These are phyloP conservation scores for Centroberyx gerrardi DNA, from an alignment of 2,797 vertebrate genomes.

Conservation along the genomic window DNA sequence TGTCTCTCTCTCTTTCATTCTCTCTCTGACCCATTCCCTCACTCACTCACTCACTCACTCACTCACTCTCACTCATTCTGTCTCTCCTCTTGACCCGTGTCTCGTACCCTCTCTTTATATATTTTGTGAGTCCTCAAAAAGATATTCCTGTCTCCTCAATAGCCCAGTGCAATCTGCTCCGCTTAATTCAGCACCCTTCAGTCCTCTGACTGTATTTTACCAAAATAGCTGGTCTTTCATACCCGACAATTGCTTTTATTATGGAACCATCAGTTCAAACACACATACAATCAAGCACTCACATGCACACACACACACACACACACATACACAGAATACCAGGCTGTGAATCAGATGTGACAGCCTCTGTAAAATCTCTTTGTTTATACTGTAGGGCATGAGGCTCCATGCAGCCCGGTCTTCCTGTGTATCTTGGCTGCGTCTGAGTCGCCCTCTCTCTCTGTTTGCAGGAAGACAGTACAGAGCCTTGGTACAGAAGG, in stretches of 20 bases:
- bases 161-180: not conserved
- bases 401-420: conserved; percentile 33
- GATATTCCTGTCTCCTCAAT: not conserved
- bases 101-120: not conserved
- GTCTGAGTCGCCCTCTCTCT: conserved; percentile 17
- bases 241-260: conserved; percentile 16
- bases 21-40: not conserved
- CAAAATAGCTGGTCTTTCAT: conserved; percentile 15
- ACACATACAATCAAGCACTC: conserved; percentile 9
- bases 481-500: conserved; percentile 74
- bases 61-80: not conserved
- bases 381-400: conserved; percentile 72
- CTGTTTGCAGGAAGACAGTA: conserved; percentile 49
- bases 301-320: too few relatives aligned
- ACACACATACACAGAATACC: conserved; percentile 10
- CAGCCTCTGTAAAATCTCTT: conserved; percentile 51
- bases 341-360: conserved; percentile 53
- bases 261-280: conserved; percentile 13
- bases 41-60: not conserved
- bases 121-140: not conserved
- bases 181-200: not conserved
- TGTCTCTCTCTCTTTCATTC: not conserved
- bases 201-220: not conserved
- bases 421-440: conserved; percentile 37
- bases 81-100: not conserved